phyloP scores from a whole-genome alignment of 2,113 vertebrate genomes.

The Phoenicopterus ruber region DNA sequence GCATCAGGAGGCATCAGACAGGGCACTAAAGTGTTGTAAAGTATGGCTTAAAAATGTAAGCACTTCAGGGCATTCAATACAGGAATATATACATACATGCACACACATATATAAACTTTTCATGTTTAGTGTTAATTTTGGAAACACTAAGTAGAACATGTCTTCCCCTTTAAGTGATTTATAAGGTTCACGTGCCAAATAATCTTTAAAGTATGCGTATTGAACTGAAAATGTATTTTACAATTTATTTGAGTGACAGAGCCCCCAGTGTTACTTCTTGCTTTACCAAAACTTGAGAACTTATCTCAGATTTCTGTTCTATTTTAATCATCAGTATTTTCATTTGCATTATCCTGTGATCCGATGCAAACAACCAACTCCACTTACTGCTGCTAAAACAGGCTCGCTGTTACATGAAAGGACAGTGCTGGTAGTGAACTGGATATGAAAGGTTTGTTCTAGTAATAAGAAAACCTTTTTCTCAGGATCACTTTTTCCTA shows the following conservation, averaged over 20 bases:
- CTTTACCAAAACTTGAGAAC: neutral
- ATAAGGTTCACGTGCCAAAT: neutral
- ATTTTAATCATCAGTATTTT: conserved; percentile 8
- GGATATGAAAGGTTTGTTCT: conserved; percentile 38
- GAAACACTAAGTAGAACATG: neutral
- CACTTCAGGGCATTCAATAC: neutral
- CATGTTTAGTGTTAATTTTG: neutral
- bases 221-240: neutral
- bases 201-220: neutral
- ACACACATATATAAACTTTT: neutral
- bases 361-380: neutral
- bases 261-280: neutral
- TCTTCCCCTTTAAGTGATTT: neutral
- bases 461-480: conserved; percentile 57
- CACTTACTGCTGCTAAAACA: conserved; percentile 5
- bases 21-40: neutral
- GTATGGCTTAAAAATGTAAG: neutral
- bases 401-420: conserved; percentile 34
- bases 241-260: neutral
- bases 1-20: conserved; percentile 6
- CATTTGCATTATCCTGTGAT: conserved; percentile 28
- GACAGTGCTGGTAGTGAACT: conserved; percentile 18
- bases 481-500: conserved; percentile 4
- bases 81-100: neutral
- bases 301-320: neutral